These are phyloP conservation scores for Leuciscus waleckii DNA, from an alignment of 2,797 vertebrate genomes.

Conservation along the genomic window DNA sequence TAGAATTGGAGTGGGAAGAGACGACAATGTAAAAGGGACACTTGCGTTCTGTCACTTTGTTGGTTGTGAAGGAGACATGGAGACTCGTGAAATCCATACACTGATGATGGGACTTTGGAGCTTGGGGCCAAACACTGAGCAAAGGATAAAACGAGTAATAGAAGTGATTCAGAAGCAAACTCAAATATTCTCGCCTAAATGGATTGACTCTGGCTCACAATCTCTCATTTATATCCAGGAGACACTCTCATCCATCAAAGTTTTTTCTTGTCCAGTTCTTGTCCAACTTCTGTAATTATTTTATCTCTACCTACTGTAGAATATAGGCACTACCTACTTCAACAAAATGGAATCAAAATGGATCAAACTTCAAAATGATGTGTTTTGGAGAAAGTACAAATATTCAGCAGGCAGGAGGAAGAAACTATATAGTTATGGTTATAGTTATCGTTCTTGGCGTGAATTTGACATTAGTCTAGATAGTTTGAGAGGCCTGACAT, in stretches of 20 bases:
- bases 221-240: conserved; percentile 10
- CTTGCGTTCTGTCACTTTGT: conserved; percentile 10
- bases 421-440: neutral
- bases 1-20: conserved; percentile 98
- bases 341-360: neutral
- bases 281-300: conserved; percentile 27
- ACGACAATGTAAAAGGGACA: conserved; percentile 89
- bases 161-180: conserved; percentile 15
- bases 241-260: conserved; percentile 33
- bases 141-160: conserved; percentile 41
- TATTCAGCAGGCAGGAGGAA: neutral
- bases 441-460: neutral
- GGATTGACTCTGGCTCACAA: conserved; percentile 1
- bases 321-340: neutral
- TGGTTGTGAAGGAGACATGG: conserved; percentile 24
- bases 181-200: conserved; percentile 3
- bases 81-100: conserved; percentile 12
- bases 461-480: neutral
- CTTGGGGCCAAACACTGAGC: conserved; percentile 39
- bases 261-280: neutral
- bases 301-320: neutral
- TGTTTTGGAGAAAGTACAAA: neutral
- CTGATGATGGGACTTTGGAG: conserved; percentile 15
- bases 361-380: neutral
- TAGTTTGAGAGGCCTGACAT: neutral